Percentiles rank a stretch among this genome's conserved stretches.
Evolutionary conservation across 1,140 invertebrate species (phyloP).

Genomic region (Macrobrachium rosenbergii): DNA sequence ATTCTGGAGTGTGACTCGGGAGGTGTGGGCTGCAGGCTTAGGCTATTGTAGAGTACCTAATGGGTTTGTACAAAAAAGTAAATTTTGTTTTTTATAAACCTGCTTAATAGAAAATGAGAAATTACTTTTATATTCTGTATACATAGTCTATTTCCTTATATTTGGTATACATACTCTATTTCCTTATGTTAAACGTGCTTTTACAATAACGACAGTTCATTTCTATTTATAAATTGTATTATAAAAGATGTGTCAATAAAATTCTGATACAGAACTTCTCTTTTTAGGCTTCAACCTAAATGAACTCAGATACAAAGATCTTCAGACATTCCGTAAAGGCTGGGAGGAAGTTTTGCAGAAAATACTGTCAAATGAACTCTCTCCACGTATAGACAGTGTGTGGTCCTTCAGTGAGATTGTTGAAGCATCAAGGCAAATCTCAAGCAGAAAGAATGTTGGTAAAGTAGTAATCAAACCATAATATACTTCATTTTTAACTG

Average conservation of each 20-base stretch:
- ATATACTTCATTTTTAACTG: not conserved
- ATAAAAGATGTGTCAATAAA: not conserved
- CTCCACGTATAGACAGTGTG: constrained; percentile 34
- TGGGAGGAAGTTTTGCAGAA: constrained; percentile 49
- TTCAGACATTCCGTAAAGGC: constrained; percentile 20
- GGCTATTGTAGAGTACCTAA: no score
- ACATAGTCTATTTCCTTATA: no score
- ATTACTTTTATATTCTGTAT: no score
- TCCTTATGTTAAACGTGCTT: no score
- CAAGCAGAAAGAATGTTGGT: constrained; percentile 55
- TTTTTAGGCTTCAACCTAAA: constrained; percentile 53
- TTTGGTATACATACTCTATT: no score
- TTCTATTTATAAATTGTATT: not conserved
- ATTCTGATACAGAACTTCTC: not conserved
- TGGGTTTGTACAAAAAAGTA: no score
- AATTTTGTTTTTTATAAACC: no score
- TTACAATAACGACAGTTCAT: not conserved
- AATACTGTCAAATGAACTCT: constrained; percentile 15
- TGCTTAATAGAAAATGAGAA: no score
- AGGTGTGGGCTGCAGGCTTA: no score
- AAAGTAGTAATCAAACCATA: constrained; percentile 55
- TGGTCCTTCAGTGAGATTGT: constrained; percentile 50
- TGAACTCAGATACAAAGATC: constrained; percentile 39
- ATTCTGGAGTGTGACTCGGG: no score
- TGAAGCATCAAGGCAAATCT: constrained; percentile 47